phyloP scores from a whole-genome alignment of 1,140 invertebrate genomes.

The Cotesia typhae region DNA sequence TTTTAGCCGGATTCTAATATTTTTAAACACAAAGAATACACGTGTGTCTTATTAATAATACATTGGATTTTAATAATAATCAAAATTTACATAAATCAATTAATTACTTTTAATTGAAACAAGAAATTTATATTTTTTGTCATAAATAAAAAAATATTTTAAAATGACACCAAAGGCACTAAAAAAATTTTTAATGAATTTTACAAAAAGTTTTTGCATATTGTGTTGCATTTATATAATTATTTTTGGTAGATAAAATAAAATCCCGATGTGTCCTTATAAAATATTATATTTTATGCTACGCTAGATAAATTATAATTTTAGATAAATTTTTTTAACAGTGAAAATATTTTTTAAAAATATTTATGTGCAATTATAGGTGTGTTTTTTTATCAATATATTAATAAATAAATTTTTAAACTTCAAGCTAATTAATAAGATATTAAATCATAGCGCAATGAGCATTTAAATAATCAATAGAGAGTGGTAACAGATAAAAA shows the following conservation, averaged over 20 bases:
- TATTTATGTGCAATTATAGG: conserved; percentile 2
- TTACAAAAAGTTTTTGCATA: too few relatives aligned
- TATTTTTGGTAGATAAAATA: background rate
- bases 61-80: conserved; percentile 20
- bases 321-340: conserved; percentile 15
- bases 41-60: conserved; percentile 30
- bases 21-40: background rate
- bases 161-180: too few relatives aligned
- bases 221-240: background rate
- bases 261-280: conserved; percentile 34
- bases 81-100: conserved; percentile 1
- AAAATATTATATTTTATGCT: conserved; percentile 14
- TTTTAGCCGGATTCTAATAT: background rate
- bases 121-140: too few relatives aligned
- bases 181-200: too few relatives aligned
- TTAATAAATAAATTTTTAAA: background rate
- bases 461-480: conserved; percentile 10
- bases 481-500: conserved; percentile 1
- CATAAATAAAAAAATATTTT: too few relatives aligned
- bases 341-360: conserved; percentile 9
- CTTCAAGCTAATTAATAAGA: background rate
- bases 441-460: background rate
- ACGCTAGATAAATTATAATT: conserved; percentile 18
- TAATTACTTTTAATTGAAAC: background rate
- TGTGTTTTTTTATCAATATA: background rate